Percentiles rank a stretch among this genome's conserved stretches.
Evolutionary conservation across 2,113 vertebrate genomes (phyloP).

Genomic region (Poecile atricapillus): DNA sequence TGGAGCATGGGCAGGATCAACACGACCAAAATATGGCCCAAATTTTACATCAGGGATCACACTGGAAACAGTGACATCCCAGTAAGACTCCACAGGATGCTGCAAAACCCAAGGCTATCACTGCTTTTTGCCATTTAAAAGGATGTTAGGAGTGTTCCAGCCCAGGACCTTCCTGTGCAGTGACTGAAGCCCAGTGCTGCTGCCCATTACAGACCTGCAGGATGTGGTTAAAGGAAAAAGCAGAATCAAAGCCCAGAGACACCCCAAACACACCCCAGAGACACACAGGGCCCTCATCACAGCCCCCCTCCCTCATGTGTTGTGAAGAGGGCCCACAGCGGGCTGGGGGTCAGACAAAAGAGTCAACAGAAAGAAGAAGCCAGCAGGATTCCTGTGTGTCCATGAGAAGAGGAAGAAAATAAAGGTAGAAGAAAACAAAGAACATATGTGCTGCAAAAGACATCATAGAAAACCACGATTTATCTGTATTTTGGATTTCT

Average conservation of each 20-base stretch:
- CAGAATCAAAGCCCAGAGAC: not conserved
- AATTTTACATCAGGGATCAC: not conserved
- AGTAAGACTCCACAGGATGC: not conserved
- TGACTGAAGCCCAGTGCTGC: not conserved
- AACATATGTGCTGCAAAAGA: no score
- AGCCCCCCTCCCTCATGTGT: not conserved
- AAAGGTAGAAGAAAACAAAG: no score
- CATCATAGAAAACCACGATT: no score
- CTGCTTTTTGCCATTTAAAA: not conserved
- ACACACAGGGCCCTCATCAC: not conserved
- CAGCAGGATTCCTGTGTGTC: no score
- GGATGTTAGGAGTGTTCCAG: no score
- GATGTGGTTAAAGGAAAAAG: not conserved
- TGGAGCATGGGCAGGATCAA: not conserved
- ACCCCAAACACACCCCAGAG: not conserved
- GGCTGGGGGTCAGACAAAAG: no score
- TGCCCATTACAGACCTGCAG: not conserved
- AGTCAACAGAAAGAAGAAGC: no score
- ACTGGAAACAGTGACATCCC: not conserved
- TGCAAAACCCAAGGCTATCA: not conserved
- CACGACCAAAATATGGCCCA: rapidly evolving
- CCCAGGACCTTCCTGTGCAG: not conserved
- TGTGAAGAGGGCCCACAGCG: no score
- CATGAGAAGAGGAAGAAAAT: no score
- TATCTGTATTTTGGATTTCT: no score